Evolutionary conservation across 2,888 invertebrate genomes (phyloP), one percentile per base, ranked within the genome.

Genomic region (Nomada fucata): DNA sequence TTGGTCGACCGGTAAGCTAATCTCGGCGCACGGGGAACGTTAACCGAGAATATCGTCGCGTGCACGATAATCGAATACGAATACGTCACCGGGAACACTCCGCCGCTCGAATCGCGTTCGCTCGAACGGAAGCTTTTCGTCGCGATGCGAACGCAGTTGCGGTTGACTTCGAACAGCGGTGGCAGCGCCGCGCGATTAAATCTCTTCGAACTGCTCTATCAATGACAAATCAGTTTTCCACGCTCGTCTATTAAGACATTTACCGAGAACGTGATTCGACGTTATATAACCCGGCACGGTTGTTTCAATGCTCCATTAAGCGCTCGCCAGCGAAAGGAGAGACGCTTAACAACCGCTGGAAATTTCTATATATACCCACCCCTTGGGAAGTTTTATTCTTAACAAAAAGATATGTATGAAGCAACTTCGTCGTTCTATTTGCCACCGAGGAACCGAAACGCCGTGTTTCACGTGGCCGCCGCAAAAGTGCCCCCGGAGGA

Each of bases 151-250:
- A 47, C 15, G 47, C 47, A 15, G 7, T 26, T 13, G 13, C 20
- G 13, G 13, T 13, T 23, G 42, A 44, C 11, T 44, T 11, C 11
- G 9, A n/a, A n/a, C 20, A 13, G 23, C 44, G 13, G 20, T 18
- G 9, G 36, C 36, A 36, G 2, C 23, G 15, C 15, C 0, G 26
- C 23, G 18, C n/a, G 55, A 73, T 73, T 29, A 44, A 73, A 73
- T 44, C 44, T 26, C 26, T 65, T 20, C n/a, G 10, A 15, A 26
- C 15, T 15, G 44, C 55, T 4, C 11, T 73, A 55, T 65, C 73
- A 65, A 73, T 65, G 73, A 73, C 73, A 65, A 73, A 73, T 73
- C 73, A 57, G 73, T 73, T 73, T 63, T 73, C 65, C 47, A 65
- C 23, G 72, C 29, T 57, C 55, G 29, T 13, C 52, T 47, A 55